Evolutionary conservation across 2,113 vertebrate species (phyloP), one percentile per base, ranked within the genome.

Genomic region (Megaceryle torquata): DNA sequence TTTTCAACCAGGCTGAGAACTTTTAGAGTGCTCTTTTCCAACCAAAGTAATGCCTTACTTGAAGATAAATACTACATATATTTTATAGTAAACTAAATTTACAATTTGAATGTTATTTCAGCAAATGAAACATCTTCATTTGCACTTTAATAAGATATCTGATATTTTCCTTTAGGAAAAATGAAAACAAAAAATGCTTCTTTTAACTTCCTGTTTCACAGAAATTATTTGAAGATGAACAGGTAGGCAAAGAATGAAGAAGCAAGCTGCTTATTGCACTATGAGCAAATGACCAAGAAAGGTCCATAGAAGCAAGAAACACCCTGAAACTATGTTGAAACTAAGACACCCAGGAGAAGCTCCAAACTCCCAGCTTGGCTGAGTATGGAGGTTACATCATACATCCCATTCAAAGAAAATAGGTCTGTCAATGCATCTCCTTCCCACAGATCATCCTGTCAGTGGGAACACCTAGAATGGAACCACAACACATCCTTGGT

Each of bases 401-500:
- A 35, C 0, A 0, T 25, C 28, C 50, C 37, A 20, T 31, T 53
- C 33, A 21, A 59, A 19, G 44, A 6, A 64, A 12, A 41, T 1
- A 39, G 46, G 11, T 31, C 51, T 53, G 25, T 8, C 80, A 70
- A 17, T 14, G 26, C 37, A 76, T 33, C 26, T 76, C 59, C 35
- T 84, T 86, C 53, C 31, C 8, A 1, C 20, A 44, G 1, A 1
- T 35, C 6, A 0, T 57, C 14, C 56, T 37, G 41, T 50, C 29
- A 56, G 39, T 24, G 44, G n/a, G 29, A 85, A 88, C 31, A 76
- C 16, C n/a, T 28, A 77, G 50, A 56, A 80, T 76, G 24, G 31
- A 96, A 35, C 33, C 33, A 88, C 51, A 85, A 37, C 26, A 22
- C 28, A 75, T 57, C 20, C n/a, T 50, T 60, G 21, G 51, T 22